A percentile compares a stretch with the other conserved stretches of the same genome.
phyloP scores from a whole-genome alignment of 2,113 vertebrate species.

The Dipodomys merriami region DNA sequence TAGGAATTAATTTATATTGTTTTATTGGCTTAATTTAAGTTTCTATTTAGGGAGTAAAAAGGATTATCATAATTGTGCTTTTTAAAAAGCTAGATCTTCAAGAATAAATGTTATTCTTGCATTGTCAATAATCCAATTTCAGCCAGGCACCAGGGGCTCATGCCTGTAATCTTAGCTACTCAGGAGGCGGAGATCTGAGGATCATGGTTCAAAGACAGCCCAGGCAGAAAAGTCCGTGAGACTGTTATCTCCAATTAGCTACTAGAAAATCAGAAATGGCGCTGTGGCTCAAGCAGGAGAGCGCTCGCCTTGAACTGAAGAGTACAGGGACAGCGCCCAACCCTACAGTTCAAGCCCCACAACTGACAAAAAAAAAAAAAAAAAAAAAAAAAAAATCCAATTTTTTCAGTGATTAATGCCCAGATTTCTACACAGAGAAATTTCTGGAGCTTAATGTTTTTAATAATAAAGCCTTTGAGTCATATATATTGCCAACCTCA shows the following conservation, averaged over 20 bases:
- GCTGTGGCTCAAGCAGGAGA: too few relatives aligned
- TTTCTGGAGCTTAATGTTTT: not conserved
- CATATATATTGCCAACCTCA: not conserved
- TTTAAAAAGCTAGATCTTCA: not conserved
- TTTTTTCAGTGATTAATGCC: slow-evolving; percentile 41
- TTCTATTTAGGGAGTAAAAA: slow-evolving; percentile 4
- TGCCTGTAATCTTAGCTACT: too few relatives aligned
- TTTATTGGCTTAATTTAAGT: slow-evolving; percentile 47
- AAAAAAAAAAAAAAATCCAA: not conserved
- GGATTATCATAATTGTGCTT: slow-evolving; percentile 44
- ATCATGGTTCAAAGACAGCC: too few relatives aligned
- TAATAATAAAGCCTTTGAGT: not conserved
- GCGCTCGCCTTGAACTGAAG: too few relatives aligned
- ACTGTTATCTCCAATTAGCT: too few relatives aligned
- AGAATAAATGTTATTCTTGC: slow-evolving; percentile 40
- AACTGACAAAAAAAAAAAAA: not conserved
- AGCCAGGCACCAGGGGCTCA: too few relatives aligned
- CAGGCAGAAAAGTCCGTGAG: too few relatives aligned
- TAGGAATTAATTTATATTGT: slow-evolving; percentile 29
- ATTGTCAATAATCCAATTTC: slow-evolving; percentile 32
- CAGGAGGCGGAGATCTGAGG: too few relatives aligned
- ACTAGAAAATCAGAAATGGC: too few relatives aligned
- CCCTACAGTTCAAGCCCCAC: too few relatives aligned
- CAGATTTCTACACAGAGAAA: slow-evolving; percentile 16
- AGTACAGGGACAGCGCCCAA: too few relatives aligned